phyloP scores from a whole-genome alignment of 2,888 invertebrate species.

The Apodemia duryi region DNA sequence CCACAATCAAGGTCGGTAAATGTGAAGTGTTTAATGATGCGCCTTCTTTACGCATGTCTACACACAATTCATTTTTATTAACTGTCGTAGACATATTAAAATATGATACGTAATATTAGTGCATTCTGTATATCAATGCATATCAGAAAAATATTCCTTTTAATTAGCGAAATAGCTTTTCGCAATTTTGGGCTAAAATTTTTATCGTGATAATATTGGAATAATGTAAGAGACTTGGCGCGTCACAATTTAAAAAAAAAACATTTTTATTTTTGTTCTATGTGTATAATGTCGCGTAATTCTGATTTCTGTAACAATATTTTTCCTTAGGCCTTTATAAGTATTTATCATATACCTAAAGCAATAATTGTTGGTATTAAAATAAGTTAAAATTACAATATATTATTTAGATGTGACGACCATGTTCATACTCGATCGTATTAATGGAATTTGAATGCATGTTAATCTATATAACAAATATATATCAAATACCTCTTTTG shows the following conservation, averaged over 20 bases:
- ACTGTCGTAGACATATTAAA: too few relatives aligned
- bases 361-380: conserved; percentile 27
- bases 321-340: background rate
- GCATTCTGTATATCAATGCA: too few relatives aligned
- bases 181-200: conserved; percentile 7
- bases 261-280: conserved; percentile 16
- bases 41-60: too few relatives aligned
- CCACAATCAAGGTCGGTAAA: too few relatives aligned
- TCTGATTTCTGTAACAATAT: background rate
- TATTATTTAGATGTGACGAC: conserved; percentile 42
- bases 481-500: conserved; percentile 73
- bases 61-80: too few relatives aligned
- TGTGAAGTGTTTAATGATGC: too few relatives aligned
- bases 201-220: conserved; percentile 47
- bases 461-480: conserved; percentile 71
- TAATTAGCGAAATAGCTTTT: too few relatives aligned
- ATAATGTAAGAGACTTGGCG: conserved; percentile 45
- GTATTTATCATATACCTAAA: conserved; percentile 18
- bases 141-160: too few relatives aligned
- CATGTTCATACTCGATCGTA: conserved; percentile 60
- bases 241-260: conserved; percentile 39
- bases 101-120: too few relatives aligned
- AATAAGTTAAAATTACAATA: background rate
- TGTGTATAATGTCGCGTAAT: background rate
- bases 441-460: conserved; percentile 78